phyloP scores from a whole-genome alignment of 2,888 invertebrate genomes.

The Monopis laevigella region DNA sequence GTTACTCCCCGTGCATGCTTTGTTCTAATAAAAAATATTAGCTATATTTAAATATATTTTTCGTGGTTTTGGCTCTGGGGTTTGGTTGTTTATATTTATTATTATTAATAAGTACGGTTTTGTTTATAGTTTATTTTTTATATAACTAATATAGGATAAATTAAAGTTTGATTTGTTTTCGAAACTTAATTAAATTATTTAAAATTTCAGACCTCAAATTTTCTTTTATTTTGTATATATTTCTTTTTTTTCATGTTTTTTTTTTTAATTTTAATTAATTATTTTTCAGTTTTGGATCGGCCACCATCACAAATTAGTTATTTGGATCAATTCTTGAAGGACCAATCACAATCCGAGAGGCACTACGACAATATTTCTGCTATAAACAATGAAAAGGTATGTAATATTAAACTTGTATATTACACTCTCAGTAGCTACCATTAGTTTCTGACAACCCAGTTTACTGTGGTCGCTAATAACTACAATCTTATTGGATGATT shows the following conservation, averaged over 20 bases:
- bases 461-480: too few species aligned
- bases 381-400: slow-evolving; percentile 53
- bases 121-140: background rate
- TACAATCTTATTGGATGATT: too few species aligned
- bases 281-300: slow-evolving; percentile 80
- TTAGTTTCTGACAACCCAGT: too few species aligned
- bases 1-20: background rate
- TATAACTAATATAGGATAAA: too few species aligned
- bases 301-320: slow-evolving; percentile 93
- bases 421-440: too few species aligned
- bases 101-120: too few species aligned
- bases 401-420: background rate
- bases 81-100: background rate
- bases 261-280: too few species aligned
- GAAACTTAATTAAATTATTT: too few species aligned
- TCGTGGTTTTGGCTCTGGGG: background rate
- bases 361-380: slow-evolving; percentile 57
- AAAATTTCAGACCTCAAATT: too few species aligned
- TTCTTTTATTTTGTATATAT: background rate
- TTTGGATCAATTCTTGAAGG: slow-evolving; percentile 89
- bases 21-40: background rate
- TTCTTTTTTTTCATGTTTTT: too few species aligned
- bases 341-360: slow-evolving; percentile 55
- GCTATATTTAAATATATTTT: background rate
- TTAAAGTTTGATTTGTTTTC: too few species aligned